Base-by-base conservation (phyloP, 2,113 vertebrate genomes). In the Sinocyclocheilus grahami region DNA sequence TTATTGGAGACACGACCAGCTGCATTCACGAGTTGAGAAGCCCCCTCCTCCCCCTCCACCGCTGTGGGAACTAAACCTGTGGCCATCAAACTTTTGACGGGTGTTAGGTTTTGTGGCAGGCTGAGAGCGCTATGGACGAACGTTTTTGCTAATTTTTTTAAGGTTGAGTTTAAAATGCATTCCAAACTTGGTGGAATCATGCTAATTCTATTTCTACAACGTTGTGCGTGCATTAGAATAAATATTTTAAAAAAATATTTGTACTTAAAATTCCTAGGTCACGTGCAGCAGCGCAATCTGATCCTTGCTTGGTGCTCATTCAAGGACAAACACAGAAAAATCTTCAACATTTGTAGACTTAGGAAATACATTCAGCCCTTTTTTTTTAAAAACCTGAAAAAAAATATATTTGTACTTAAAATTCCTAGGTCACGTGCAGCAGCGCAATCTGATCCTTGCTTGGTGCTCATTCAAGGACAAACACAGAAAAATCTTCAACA, bases 41-140 rank as follows among this genome's bases (percentile, higher is more conserved):
- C 65, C 82, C 82, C 79, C 30, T 62, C 69, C 87, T 84, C 86
- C 87, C 24, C 48, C 71, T 3, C 24, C 13, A 48, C 14, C 65
- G 46, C 48, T 81, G 69, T 24, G 48, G 39, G 69, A 75, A 84
- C 33, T 62, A 67, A 78, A 85, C 83, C 55, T 84, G n/a, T 30
- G 58, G 46, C 39, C n/a, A 27, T 39, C n/a, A 11, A 71, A 72
- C 30, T n/a, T 83, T 74, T 83, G 81, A 71, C 62, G 42, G 39
- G 13, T 27, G 7, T 46, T 16, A 1, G 78, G 2, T 65, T 58
- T 11, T 30, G 39, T 67, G 39, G 4, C 1, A 18, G 14, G 37
- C 14, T 69, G 14, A 3, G 27, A 53, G 53, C 27, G 24, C n/a
- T 42, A 18, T 37, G 39, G 2, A 27, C 8, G 1, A 37, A 74